Base-by-base conservation (phyloP, 2,797 vertebrate genomes). In the Momotus momota region DNA sequence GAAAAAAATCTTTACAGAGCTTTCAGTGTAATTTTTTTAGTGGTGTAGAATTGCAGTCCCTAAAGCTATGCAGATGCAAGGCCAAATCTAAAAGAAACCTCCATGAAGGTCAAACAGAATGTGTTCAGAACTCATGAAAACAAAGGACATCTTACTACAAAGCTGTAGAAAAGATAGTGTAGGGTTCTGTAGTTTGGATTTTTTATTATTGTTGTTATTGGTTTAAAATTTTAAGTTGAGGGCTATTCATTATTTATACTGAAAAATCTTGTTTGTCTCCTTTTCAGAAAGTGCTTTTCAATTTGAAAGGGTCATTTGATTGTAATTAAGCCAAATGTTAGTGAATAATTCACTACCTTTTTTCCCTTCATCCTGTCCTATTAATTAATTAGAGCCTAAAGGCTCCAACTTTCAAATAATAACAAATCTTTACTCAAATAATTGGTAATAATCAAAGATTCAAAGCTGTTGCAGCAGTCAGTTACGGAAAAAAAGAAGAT, bases 271-370 rank as follows among this genome's bases (percentile, higher is more conserved):
- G 69, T 90, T 91, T 96, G n/a, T 78, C 51, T 78, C 74, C 57
- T 94, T 96, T 90, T 93, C 75, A 82, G 25, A 45, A 85, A 57
- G 61, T 41, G 43, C 41, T 94, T 93, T 90, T 70, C 70, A 72
- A 25, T 90, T 38, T 66, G 41, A 86, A 89, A 71, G 31, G 60
- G 55, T 88, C 40, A 84, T 49, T 91, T 88, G 35, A 83, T 29
- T 87, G n/a, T 65, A 94, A 90, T 85, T 86, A 89, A 95, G 70
- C 70, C 69, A 93, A 89, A 85, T 46, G 31, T 73, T 82, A 70
- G 71, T 92, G 84, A 96, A 87, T 94, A 84, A 96, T 94, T 96
- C 88, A 95, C 49, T 73, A 33, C 21, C 38, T 81, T 92, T 95
- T 72, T 40, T 23, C 84, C 55, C 35, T 35, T 86, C 5, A 2